These are phyloP conservation scores for Aleiodes testaceus DNA, from an alignment of 2,888 invertebrate species.

Conservation along the genomic window DNA sequence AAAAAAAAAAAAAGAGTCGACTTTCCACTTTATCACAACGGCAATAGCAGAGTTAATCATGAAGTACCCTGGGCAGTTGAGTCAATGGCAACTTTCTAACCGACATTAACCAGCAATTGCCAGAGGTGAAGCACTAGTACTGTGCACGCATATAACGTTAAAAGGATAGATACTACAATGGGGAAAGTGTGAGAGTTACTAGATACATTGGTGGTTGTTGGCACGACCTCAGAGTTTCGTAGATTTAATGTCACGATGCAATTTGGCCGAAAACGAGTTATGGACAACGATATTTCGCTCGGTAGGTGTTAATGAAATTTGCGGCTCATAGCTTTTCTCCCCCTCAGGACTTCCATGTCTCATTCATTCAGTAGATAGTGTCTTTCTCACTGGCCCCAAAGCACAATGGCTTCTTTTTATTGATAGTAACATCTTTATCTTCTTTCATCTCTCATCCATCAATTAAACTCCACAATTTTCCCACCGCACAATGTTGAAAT, in stretches of 20 bases:
- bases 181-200: background rate
- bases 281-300: conserved; percentile 60
- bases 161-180: conserved; percentile 17
- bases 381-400: background rate
- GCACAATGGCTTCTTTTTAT: conserved; percentile 12
- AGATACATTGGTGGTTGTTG: conserved; percentile 30
- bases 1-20: background rate
- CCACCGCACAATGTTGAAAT: background rate
- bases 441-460: conserved; percentile 5
- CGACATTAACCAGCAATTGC: conserved; percentile 36
- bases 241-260: conserved; percentile 53
- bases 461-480: background rate
- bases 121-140: conserved; percentile 22
- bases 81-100: conserved; percentile 35
- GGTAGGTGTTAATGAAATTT: conserved; percentile 68
- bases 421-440: conserved; percentile 29
- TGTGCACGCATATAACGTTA: conserved; percentile 22
- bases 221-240: conserved; percentile 43
- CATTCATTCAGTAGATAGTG: conserved; percentile 15
- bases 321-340: conserved; percentile 62
- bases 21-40: conserved; percentile 1
- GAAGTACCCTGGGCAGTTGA: conserved; percentile 10
- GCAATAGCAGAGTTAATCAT: conserved; percentile 4
- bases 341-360: conserved; percentile 6
- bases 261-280: conserved; percentile 50